phyloP scores from a whole-genome alignment of 2,797 vertebrate genomes.

The Telmatherina bonti region DNA sequence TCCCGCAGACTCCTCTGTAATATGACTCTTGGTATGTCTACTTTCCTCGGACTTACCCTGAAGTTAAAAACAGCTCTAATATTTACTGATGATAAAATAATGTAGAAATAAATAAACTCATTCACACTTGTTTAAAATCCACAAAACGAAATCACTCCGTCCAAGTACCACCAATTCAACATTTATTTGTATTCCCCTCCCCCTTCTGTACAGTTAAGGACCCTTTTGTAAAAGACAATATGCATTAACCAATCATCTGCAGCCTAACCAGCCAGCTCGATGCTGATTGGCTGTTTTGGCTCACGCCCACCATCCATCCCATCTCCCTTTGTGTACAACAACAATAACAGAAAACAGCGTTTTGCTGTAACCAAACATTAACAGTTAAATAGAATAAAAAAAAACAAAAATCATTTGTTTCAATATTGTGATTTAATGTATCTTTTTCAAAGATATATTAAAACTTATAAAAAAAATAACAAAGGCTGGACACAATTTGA shows the following conservation, averaged over 20 bases:
- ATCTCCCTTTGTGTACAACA: constrained; percentile 59
- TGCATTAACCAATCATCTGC: constrained; percentile 52
- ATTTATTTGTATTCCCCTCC: constrained; percentile 63
- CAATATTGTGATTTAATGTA: constrained; percentile 1
- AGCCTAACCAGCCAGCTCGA: constrained; percentile 47
- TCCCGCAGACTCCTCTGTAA: background rate
- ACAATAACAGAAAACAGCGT: constrained; percentile 55
- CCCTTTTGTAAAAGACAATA: constrained; percentile 41
- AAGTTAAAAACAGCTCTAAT: background rate
- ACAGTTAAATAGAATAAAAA: constrained; percentile 1
- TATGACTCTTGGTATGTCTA: background rate
- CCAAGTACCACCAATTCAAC: constrained; percentile 29
- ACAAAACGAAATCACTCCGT: constrained; percentile 23
- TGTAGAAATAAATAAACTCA: background rate
- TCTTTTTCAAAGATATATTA: background rate
- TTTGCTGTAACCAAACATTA: constrained; percentile 36
- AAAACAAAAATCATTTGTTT: background rate
- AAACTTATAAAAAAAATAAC: background rate
- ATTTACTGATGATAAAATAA: background rate
- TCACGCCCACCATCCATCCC: constrained; percentile 73
- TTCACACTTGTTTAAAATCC: background rate
- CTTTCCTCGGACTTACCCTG: background rate
- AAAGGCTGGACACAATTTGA: background rate
- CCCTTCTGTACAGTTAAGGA: constrained; percentile 45
- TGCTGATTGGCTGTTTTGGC: constrained; percentile 72